Base-by-base conservation (phyloP, 2,113 vertebrate species). In the Percina caprodes region DNA sequence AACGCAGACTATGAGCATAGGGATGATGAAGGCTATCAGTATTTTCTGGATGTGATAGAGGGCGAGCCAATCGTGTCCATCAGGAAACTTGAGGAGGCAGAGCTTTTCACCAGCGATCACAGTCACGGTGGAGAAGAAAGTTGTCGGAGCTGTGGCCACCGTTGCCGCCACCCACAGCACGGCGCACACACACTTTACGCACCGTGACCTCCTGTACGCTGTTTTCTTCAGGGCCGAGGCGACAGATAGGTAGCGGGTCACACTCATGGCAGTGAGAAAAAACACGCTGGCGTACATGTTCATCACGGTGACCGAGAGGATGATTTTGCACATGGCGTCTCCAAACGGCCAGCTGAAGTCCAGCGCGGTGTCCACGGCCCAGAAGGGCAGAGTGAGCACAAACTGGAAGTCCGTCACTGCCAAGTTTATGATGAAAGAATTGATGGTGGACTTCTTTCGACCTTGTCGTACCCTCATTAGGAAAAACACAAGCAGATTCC, bases 281-380 rank as follows among this genome's bases (percentile, higher is more conserved):
- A 96, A 96, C 23, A 94, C 94, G 78, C 95, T 94, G 49, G 95
- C 94, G 80, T 94, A 95, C 95, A 93, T 94, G 93, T 95, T 95
- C 93, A 96, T 94, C 59, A 95, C 95, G 0, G 94, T 94, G 71
- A 95, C 89, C 0, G 94, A 95, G 6, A 96, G 93, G 71, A 95
- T 83, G 77, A 95, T 94, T 39, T 93, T 95, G 75, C 95, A 95
- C 94, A 95, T 93, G 74, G 93, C 93, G 85, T 92, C 82, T 42
- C 94, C 93, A 69, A 95, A 95, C n/a, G 95, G 95, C 94, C 95
- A 96, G 88, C 93, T 95, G 91, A 96, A 96, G 89, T 96, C 95
- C 69, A 94, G 86, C 30, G 89, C 95, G 1, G 93, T 93, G 90
- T 95, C 95, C 80, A 93, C 94, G 0, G 94, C 94, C 94, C 94